Evolutionary conservation across 2,888 invertebrate species (phyloP), one percentile per base, ranked within the genome.

Genomic region (Eudemis profundana): DNA sequence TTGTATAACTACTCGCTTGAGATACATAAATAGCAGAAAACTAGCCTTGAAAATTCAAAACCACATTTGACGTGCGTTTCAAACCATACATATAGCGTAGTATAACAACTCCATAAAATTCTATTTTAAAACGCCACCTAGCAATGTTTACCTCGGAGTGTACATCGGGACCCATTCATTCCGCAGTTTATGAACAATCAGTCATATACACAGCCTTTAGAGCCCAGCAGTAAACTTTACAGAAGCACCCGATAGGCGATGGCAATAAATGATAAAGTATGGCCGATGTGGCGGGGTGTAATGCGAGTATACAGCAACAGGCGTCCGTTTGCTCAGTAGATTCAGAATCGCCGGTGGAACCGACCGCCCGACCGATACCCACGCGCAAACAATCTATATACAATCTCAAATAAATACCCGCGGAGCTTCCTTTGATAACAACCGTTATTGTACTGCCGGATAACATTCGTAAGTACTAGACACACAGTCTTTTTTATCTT

Each of bases 401-500:
- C 54, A 61, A 72, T 57, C 57, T 65, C 68, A 73, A 76, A 75
- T 67, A 71, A 71, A 60, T 70, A 66, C 66, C 51, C 33, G 59
- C 64, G 60, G 63, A 72, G 74, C 76, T 77, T 77, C 72, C 74
- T 76, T 74, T 76, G 76, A 77, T 78, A 80, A 79, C 67, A 76
- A 75, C 71, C 70, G 69, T 64, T 74, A 60, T 72, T 73, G 72
- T 72, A 69, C 71, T 69, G 70, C 68, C 60, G 74, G 72, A 78
- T 75, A 76, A 74, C 68, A 74, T 70, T 70, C 63, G 81, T 83
- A 79, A 80, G 82, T 81, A 78, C 53, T 67, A 56, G 38, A 50
- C 66, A 61, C 47, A 62, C 71, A 69, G 54, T 70, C 71, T 76
- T 83, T n/a, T 78, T 84, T 84, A 83, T 83, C 81, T 81, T 70